phyloP scores from a whole-genome alignment of 2,888 invertebrate genomes.

The Ischnura elegans region DNA sequence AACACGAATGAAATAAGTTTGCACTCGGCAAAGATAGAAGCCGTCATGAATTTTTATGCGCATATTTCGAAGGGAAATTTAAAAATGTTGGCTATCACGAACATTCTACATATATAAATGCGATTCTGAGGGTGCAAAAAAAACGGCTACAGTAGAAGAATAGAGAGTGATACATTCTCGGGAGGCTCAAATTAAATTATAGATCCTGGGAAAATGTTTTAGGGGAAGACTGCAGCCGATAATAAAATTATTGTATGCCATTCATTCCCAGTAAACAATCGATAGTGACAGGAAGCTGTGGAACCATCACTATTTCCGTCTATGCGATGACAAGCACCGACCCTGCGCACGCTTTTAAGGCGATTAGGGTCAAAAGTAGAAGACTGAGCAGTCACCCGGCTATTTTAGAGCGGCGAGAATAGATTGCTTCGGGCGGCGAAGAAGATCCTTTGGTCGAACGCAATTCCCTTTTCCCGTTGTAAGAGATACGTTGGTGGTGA shows the following conservation, averaged over 20 bases:
- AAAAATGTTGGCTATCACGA: too few relatives aligned
- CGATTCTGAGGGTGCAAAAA: too few relatives aligned
- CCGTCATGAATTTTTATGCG: too few relatives aligned
- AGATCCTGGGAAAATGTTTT: background rate
- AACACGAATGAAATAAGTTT: too few relatives aligned
- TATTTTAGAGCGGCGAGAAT: background rate
- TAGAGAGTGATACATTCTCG: too few relatives aligned
- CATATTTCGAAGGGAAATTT: too few relatives aligned
- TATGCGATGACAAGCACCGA: background rate
- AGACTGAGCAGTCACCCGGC: background rate
- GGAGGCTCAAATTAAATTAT: too few relatives aligned
- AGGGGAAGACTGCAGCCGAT: background rate
- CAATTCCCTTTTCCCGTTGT: too few relatives aligned
- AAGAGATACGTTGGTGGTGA: background rate
- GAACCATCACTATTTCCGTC: background rate
- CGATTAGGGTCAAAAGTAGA: background rate
- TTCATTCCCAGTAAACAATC: background rate
- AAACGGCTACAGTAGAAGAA: too few relatives aligned
- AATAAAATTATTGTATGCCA: background rate
- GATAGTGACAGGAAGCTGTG: background rate
- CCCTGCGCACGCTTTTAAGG: background rate
- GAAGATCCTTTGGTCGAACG: too few relatives aligned
- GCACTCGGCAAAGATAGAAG: too few relatives aligned
- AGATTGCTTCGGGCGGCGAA: background rate
- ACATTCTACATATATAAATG: too few relatives aligned